phyloP scores from a whole-genome alignment of 1,140 invertebrate genomes.

The Coptotermes formosanus region DNA sequence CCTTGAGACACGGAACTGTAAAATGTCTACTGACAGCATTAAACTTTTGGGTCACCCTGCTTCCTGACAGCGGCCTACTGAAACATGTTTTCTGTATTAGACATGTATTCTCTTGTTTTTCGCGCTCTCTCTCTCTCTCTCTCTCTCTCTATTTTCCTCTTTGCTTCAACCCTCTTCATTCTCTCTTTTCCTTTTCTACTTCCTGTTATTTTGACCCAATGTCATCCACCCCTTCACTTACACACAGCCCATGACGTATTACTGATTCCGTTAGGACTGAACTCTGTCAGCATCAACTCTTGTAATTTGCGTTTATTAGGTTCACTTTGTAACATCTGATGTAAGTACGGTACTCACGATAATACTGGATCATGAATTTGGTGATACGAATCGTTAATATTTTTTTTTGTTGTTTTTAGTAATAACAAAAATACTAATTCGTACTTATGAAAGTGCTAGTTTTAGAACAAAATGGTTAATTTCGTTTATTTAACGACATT shows the following conservation, averaged over 20 bases:
- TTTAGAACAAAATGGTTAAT: too few relatives aligned
- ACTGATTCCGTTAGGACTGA: background rate
- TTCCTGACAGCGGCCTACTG: background rate
- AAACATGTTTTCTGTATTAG: conserved; percentile 17
- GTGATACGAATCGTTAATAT: too few relatives aligned
- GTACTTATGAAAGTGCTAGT: too few relatives aligned
- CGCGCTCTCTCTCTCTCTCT: background rate
- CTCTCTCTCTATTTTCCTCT: background rate
- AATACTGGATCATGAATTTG: too few relatives aligned
- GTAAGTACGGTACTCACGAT: too few relatives aligned
- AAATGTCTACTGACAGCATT: background rate
- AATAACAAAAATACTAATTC: too few relatives aligned
- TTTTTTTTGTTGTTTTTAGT: too few relatives aligned
- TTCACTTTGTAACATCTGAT: too few relatives aligned
- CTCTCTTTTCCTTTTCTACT: background rate
- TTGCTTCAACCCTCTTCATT: background rate
- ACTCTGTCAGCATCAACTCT: too few relatives aligned
- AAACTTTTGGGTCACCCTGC: background rate
- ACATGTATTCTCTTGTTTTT: conserved; percentile 8
- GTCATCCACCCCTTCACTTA: background rate
- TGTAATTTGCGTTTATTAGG: too few relatives aligned
- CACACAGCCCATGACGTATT: background rate
- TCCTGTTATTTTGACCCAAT: background rate
- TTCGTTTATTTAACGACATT: too few relatives aligned
- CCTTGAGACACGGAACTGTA: too few relatives aligned